These are phyloP conservation scores for Ischnus inquisitorius DNA, from an alignment of 2,888 invertebrate genomes.

Conservation along the genomic window DNA sequence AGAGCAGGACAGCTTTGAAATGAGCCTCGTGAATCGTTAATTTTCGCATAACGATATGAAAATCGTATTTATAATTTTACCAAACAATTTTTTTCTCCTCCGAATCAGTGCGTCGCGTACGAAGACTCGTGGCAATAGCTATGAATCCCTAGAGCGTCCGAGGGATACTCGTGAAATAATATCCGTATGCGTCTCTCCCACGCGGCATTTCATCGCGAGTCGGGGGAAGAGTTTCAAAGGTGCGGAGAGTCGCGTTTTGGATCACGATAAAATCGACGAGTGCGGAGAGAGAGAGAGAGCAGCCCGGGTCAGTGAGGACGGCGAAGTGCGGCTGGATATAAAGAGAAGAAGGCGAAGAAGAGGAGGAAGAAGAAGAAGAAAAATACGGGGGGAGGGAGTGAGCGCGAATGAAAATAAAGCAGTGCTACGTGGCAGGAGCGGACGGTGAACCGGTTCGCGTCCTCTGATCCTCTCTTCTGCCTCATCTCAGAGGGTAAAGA, in stretches of 20 bases:
- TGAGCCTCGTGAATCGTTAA: slow-evolving; percentile 27
- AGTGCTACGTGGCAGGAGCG: slow-evolving; percentile 70
- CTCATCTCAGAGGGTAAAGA: slow-evolving; percentile 64
- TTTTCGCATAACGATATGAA: slow-evolving; percentile 17
- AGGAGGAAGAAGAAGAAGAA: slow-evolving; percentile 26
- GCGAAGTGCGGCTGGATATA: slow-evolving; percentile 48
- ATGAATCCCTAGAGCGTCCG: not conserved
- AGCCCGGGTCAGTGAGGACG: slow-evolving; percentile 55
- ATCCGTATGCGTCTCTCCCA: not conserved
- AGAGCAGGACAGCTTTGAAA: not conserved
- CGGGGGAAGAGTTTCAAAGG: slow-evolving; percentile 24
- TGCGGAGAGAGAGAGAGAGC: slow-evolving; percentile 37
- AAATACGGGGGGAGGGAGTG: slow-evolving; percentile 52
- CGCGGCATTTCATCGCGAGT: not conserved
- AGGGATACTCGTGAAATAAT: not conserved
- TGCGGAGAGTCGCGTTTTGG: slow-evolving; percentile 57
- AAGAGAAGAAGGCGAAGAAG: slow-evolving; percentile 44
- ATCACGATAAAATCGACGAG: slow-evolving; percentile 66
- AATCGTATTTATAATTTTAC: not conserved
- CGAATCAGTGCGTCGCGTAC: not conserved
- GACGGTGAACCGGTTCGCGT: slow-evolving; percentile 82
- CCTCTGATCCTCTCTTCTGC: slow-evolving; percentile 62
- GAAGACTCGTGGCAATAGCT: not conserved
- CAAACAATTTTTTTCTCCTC: not conserved
- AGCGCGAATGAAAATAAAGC: slow-evolving; percentile 83